Percentiles rank a stretch among this genome's conserved stretches.
phyloP scores from a whole-genome alignment of 2,888 invertebrate genomes.

The Diplolepis rosae region DNA sequence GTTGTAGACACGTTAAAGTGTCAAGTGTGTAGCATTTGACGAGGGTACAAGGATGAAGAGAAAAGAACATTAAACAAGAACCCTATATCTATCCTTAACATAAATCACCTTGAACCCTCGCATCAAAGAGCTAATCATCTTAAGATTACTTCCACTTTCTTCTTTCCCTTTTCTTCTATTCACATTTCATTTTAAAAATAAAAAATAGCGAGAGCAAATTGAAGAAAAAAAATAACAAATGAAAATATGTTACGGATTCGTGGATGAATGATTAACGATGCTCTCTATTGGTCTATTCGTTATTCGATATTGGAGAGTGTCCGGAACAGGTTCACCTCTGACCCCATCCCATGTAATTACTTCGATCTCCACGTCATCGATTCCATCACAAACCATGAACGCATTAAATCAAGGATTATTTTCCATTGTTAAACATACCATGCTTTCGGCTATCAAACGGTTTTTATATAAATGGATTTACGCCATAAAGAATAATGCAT shows the following conservation, averaged over 20 bases:
- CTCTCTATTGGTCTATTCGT: slow-evolving; percentile 38
- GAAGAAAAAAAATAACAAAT: slow-evolving; percentile 44
- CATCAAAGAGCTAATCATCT: slow-evolving; percentile 24
- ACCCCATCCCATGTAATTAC: slow-evolving; percentile 24
- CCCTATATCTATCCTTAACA: slow-evolving; percentile 40
- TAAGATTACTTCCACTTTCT: not conserved
- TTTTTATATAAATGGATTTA: not conserved
- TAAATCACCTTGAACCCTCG: slow-evolving; percentile 39
- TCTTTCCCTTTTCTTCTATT: not conserved
- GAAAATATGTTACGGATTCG: slow-evolving; percentile 43
- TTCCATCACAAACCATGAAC: slow-evolving; percentile 30
- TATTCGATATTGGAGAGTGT: slow-evolving; percentile 34
- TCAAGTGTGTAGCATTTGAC: slow-evolving; percentile 39
- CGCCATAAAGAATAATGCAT: not conserved
- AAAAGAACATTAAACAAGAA: slow-evolving; percentile 46
- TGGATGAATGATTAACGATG: slow-evolving; percentile 51
- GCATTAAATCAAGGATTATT: slow-evolving; percentile 29
- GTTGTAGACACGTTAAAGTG: slow-evolving; percentile 28
- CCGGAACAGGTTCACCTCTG: slow-evolving; percentile 31
- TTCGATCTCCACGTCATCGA: slow-evolving; percentile 29
- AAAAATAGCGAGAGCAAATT: slow-evolving; percentile 32
- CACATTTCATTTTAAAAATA: slow-evolving; percentile 5
- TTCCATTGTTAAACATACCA: slow-evolving; percentile 17
- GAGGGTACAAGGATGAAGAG: slow-evolving; percentile 34
- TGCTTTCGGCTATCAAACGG: slow-evolving; percentile 3